These are phyloP conservation scores for Vireo altiloquus DNA, from an alignment of 2,113 vertebrate species.

Conservation along the genomic window DNA sequence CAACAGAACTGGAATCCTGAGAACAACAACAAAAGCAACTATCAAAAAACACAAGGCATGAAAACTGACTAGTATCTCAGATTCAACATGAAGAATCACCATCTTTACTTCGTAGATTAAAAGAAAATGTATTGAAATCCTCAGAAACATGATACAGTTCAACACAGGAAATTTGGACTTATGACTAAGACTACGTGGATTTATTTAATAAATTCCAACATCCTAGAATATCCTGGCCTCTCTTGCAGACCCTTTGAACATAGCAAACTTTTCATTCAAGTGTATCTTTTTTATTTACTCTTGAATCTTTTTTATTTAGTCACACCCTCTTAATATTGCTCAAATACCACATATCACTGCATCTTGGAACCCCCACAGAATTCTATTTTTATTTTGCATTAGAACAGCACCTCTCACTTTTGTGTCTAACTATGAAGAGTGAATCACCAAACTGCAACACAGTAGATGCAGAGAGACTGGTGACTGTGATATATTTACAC, in stretches of 20 bases:
- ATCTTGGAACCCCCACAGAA: background rate
- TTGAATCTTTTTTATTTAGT: background rate
- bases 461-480: background rate
- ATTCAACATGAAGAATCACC: background rate
- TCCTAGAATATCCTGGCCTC: background rate
- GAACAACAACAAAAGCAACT: background rate
- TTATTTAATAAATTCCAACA: background rate
- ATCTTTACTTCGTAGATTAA: background rate
- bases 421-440: background rate
- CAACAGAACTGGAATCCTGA: slow-evolving; percentile 96
- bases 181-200: background rate
- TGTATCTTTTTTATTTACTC: too few species aligned
- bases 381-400: background rate
- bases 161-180: background rate
- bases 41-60: background rate
- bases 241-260: background rate
- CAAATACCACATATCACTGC: background rate
- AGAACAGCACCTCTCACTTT: background rate
- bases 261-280: background rate
- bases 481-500: background rate
- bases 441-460: background rate
- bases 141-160: background rate
- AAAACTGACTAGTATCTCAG: background rate
- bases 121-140: background rate
- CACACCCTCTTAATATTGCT: background rate